phyloP scores from a whole-genome alignment of 2,888 invertebrate genomes.

The Odontomyia ornata region DNA sequence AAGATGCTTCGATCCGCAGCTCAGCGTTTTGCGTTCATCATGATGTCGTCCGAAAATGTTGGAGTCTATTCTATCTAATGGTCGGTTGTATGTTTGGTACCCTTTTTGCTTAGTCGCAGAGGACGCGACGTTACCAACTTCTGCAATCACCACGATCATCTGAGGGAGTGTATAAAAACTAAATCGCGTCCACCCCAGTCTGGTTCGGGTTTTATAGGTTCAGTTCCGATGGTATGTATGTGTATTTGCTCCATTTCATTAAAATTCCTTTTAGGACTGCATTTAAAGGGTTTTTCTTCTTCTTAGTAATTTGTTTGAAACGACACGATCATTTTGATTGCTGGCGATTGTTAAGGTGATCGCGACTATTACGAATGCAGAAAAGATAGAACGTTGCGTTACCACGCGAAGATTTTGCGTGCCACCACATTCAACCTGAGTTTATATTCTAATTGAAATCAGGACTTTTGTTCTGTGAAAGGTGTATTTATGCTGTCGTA shows the following conservation, averaged over 20 bases:
- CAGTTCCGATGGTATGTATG: too few species aligned
- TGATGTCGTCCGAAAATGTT: too few species aligned
- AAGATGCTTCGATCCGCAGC: background rate
- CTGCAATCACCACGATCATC: slow-evolving; percentile 30
- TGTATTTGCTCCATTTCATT: slow-evolving; percentile 37
- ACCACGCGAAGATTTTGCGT: too few species aligned
- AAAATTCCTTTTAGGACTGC: slow-evolving; percentile 25
- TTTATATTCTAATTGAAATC: too few species aligned
- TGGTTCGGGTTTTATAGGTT: slow-evolving; percentile 17
- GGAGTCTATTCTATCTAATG: slow-evolving; percentile 27
- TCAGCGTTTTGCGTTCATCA: background rate
- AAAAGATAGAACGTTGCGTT: too few species aligned
- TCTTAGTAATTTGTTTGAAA: background rate
- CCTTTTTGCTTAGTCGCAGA: background rate
- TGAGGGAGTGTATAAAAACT: slow-evolving; percentile 38
- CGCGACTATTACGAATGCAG: too few species aligned
- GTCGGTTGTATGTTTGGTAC: background rate
- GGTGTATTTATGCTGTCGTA: too few species aligned
- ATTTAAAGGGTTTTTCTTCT: slow-evolving; percentile 6
- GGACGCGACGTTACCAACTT: background rate
- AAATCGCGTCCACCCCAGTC: slow-evolving; percentile 45
- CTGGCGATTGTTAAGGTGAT: background rate
- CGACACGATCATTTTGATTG: background rate
- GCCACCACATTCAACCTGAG: too few species aligned
- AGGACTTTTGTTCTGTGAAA: too few species aligned